Evolutionary conservation across 2,888 invertebrate species (phyloP), one percentile per base, ranked within the genome.

Genomic region (Caenorhabditis sulstoni): DNA sequence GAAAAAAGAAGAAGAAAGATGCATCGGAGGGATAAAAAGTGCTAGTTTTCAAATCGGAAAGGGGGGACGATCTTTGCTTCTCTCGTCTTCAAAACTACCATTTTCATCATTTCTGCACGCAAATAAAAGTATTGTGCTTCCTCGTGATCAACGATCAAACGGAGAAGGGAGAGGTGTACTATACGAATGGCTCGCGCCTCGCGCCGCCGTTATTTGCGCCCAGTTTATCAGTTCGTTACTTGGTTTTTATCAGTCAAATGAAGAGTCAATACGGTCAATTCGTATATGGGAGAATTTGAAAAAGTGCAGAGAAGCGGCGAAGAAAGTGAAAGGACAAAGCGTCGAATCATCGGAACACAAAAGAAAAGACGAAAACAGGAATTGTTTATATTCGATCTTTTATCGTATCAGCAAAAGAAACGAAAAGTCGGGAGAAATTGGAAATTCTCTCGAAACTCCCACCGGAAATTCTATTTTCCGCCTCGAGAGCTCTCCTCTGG

Each of bases 151-250:
- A 52, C 47, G 73, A 73, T 73, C 73, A 49, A 41, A 41, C 41
- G 14, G 41, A 41, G 14, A 41, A 5, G 37, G 44, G 62, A 53
- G 49, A 68, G 39, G 41, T 73, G 73, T 73, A 73, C 73, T 73
- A 73, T 73, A 58, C 64, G 57, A 64, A 73, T 64, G 73, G 73
- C 73, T 73, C 73, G 57, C 64, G 11, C 3, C 29, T 29, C 55
- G 22, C 18, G 47, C 8, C 20, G 47, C 9, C 14, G 50, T 55
- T 20, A 57, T 41, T 57, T 44, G 41, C 12, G 41, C 22, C 39
- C 29, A 37, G 61, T 62, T 71, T 71, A 71, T 71, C 70, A 49
- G 52, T 49, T 23, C 39, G 9, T 9, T 20, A n/a, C 39, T 23
- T 9, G 23, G 58, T 58, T 41, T 41, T 41, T 41, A 58, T 45